Evolutionary conservation across 1,140 invertebrate genomes (phyloP), one percentile per base, ranked within the genome.

Genomic region (Scaptodrosophila lebanonensis): DNA sequence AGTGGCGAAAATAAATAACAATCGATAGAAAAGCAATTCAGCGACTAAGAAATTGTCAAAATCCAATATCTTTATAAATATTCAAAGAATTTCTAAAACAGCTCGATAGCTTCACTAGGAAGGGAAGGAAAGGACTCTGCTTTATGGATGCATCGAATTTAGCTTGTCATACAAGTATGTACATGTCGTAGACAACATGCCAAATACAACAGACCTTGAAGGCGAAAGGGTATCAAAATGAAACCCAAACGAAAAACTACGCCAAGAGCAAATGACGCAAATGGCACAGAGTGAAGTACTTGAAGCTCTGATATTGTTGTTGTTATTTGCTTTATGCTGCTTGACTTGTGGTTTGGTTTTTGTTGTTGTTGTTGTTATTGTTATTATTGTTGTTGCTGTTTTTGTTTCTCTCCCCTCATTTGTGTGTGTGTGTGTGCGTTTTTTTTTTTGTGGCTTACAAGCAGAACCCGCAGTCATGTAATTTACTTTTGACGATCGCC

Each of bases 401-500:
- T 29, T 33, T 58, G 47, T 8, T 15, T 50, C 11, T 45, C 48
- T n/a, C n/a, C n/a, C n/a, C n/a, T n/a, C n/a, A n/a, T n/a, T n/a
- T n/a, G n/a, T n/a, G n/a, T n/a, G n/a, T n/a, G n/a, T n/a, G 15
- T 43, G 27, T 11, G 27, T 20, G 53, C 20, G 52, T 39, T 60
- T 44, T 32, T 59, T 52, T 29, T 57, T 60, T 50, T 48, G 71
- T 32, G 51, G 61, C 56, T 66, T 76, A 58, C 61, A 59, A n/a
- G 25, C 11, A 29, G 18, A 40, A 50, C 35, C 43, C 54, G 57
- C 53, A 50, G 64, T 58, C 53, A 73, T 77, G 70, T 73, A 73
- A 79, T 73, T 66, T 69, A 66, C 57, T 76, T n/a, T 66, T 68
- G 66, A 69, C 75, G 75, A 82, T 79, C 52, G 51, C 33, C 64